phyloP scores from a whole-genome alignment of 2,113 vertebrate genomes.

The Hemibagrus wyckioides region DNA sequence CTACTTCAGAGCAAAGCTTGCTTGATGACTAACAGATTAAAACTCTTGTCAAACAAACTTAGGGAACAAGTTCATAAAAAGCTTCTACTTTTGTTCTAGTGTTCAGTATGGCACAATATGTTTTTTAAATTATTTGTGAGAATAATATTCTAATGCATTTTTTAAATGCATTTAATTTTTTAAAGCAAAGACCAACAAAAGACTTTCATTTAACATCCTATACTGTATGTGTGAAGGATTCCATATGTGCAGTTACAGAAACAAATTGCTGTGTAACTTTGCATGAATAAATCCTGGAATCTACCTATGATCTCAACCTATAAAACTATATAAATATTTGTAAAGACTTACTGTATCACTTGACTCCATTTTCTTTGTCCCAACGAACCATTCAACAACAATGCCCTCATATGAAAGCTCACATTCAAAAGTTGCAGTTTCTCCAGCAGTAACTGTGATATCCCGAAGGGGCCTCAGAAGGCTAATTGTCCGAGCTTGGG shows the following conservation, averaged over 20 bases:
- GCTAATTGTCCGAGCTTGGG: slow-evolving; percentile 86
- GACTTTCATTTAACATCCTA: background rate
- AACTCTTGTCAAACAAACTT: background rate
- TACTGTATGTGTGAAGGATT: background rate
- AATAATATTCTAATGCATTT: background rate
- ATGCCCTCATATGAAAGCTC: slow-evolving; percentile 97
- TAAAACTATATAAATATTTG: background rate
- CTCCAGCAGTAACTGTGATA: slow-evolving; percentile 90
- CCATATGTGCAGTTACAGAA: no score
- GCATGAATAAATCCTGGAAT: background rate
- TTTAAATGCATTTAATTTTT: no score
- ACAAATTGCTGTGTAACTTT: background rate
- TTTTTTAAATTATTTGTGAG: background rate
- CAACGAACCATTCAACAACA: slow-evolving; percentile 88
- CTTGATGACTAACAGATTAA: background rate
- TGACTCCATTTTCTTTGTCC: slow-evolving; percentile 85
- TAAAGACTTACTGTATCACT: slow-evolving; percentile 83
- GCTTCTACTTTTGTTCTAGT: background rate
- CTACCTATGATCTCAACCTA: background rate
- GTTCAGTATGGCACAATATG: background rate
- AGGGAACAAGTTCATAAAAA: background rate
- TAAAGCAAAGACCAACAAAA: background rate
- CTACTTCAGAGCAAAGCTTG: background rate
- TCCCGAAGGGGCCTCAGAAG: slow-evolving; percentile 89
- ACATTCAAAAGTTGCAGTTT: slow-evolving; percentile 93